These are phyloP conservation scores for Drosophila gunungcola DNA, from an alignment of 1,140 invertebrate species.

Conservation along the genomic window DNA sequence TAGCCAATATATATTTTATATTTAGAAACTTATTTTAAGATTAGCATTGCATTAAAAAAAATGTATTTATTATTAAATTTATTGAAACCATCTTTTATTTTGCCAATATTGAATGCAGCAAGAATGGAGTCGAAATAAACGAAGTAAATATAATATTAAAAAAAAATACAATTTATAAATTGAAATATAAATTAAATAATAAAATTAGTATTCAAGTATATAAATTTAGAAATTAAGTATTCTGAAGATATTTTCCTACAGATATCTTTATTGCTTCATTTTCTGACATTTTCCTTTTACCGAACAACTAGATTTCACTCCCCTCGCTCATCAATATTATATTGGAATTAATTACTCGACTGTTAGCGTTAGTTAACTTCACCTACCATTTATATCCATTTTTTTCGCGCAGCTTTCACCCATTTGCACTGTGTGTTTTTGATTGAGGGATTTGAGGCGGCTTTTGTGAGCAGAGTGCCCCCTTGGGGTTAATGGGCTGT, in stretches of 20 bases:
- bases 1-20: too few species aligned
- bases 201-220: too few species aligned
- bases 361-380: conserved; percentile 27
- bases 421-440: conserved; percentile 21
- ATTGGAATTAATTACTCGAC: conserved; percentile 37
- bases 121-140: neutral
- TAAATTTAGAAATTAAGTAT: too few species aligned
- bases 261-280: neutral
- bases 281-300: neutral
- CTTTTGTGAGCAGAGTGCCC: conserved; percentile 12
- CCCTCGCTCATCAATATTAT: conserved; percentile 17
- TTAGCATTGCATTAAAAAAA: too few species aligned
- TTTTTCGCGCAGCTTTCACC: conserved; percentile 24
- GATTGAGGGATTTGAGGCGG: conserved; percentile 40
- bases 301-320: neutral
- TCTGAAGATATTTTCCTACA: neutral
- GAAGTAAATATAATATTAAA: neutral
- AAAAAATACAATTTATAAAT: neutral
- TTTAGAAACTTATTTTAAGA: too few species aligned
- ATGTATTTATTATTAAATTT: too few species aligned
- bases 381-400: neutral
- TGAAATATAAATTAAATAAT: too few species aligned
- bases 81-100: neutral
- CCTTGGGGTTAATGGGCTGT: conserved; percentile 2
- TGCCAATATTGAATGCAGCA: neutral